These are phyloP conservation scores for Psilopsiagon aurifrons DNA, from an alignment of 2,113 vertebrate genomes.

Conservation along the genomic window DNA sequence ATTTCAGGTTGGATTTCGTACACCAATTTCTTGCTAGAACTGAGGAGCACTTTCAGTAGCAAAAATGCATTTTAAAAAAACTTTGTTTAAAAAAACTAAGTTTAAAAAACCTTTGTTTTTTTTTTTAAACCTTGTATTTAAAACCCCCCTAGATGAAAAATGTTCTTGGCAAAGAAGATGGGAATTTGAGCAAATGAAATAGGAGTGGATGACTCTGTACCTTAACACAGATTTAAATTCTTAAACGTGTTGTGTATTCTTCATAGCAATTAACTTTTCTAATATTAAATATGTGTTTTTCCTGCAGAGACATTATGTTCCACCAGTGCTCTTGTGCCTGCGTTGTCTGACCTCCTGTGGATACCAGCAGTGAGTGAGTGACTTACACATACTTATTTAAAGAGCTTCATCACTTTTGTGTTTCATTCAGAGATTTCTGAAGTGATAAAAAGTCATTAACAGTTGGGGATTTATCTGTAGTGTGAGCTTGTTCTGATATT, in stretches of 20 bases:
- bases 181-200: background rate
- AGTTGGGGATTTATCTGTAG: background rate
- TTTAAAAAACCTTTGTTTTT: too few species aligned
- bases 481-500: background rate
- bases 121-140: background rate
- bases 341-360: slow-evolving; percentile 17
- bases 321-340: background rate
- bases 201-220: background rate
- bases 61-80: background rate
- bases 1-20: background rate
- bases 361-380: background rate
- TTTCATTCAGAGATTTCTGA: background rate
- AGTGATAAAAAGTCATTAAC: background rate
- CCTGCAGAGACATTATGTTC: slow-evolving; percentile 21
- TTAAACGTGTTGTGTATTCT: background rate
- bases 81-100: too few species aligned
- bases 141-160: background rate
- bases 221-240: background rate
- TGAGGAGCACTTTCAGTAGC: background rate
- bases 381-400: background rate
- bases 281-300: background rate
- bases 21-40: background rate
- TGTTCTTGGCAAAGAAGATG: background rate
- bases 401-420: background rate
- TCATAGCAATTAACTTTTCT: background rate